A percentile compares a stretch with the other conserved stretches of the same genome.
phyloP scores from a whole-genome alignment of 2,888 invertebrate species.

The Drepanosiphum platanoidis region DNA sequence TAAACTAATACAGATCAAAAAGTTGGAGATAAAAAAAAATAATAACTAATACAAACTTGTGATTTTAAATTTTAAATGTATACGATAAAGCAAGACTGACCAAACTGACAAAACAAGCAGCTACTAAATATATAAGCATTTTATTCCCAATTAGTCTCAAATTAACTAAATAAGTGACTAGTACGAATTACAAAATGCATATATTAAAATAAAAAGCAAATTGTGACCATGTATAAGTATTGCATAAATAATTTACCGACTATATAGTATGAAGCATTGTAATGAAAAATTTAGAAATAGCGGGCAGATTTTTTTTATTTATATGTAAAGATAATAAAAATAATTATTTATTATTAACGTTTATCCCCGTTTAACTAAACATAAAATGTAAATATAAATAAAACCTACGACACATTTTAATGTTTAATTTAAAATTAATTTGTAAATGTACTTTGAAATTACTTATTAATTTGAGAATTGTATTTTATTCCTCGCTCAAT shows the following conservation, averaged over 20 bases:
- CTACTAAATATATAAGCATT: conserved; percentile 8
- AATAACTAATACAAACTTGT: conserved; percentile 5
- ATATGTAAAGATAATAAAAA: too few relatives aligned
- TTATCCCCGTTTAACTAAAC: too few relatives aligned
- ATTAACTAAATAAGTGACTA: background rate
- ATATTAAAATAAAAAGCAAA: conserved; percentile 18
- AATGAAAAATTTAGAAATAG: too few relatives aligned
- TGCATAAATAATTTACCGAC: background rate
- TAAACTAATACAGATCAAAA: background rate
- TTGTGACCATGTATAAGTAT: background rate
- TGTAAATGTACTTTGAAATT: too few relatives aligned
- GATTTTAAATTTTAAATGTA: background rate
- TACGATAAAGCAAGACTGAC: conserved; percentile 28
- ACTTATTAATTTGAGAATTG: too few relatives aligned
- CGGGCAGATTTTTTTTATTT: too few relatives aligned
- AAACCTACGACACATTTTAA: too few relatives aligned
- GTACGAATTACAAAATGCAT: conserved; percentile 13
- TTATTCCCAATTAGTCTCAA: conserved; percentile 24
- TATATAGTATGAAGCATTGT: background rate
- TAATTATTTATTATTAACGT: too few relatives aligned
- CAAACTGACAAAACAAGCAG: conserved; percentile 40
- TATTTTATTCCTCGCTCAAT: too few relatives aligned
- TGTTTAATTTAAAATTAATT: too few relatives aligned
- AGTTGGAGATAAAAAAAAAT: conserved; percentile 3
- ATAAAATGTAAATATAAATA: background rate